phyloP scores from a whole-genome alignment of 2,888 invertebrate species.

The Automeris io region DNA sequence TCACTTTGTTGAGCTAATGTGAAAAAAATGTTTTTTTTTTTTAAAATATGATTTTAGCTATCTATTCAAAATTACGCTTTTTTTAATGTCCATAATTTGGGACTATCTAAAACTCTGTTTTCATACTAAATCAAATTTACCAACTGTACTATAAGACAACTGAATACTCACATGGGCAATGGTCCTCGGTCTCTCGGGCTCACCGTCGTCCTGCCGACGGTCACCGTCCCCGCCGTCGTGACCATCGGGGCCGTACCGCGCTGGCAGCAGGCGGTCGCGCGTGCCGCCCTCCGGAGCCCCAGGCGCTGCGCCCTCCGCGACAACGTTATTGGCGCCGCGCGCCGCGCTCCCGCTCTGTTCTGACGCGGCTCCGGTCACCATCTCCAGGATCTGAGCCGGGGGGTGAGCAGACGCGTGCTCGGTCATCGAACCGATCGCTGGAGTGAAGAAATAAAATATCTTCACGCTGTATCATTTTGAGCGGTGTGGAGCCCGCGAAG shows the following conservation, averaged over 20 bases:
- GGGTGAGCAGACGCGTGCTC: constrained; percentile 95
- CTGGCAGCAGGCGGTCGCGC: constrained; percentile 33
- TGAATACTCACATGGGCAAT: constrained; percentile 29
- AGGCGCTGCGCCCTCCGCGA: not conserved
- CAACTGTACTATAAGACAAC: not conserved
- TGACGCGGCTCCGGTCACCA: constrained; percentile 2
- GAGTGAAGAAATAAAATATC: too few species aligned
- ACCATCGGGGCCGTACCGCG: constrained; percentile 44
- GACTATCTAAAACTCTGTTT: not conserved
- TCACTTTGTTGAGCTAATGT: too few species aligned
- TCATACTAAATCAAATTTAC: not conserved
- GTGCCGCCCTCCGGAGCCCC: constrained; percentile 14
- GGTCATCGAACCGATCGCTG: constrained; percentile 93
- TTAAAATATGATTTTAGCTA: too few species aligned
- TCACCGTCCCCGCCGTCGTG: constrained; percentile 25
- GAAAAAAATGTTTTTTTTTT: too few species aligned
- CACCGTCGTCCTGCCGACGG: too few species aligned
- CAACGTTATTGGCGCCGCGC: not conserved
- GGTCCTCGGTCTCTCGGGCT: constrained; percentile 19
- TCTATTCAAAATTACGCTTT: too few species aligned
- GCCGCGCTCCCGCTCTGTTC: not conserved
- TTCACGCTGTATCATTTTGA: too few species aligned
- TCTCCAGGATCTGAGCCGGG: constrained; percentile 47
- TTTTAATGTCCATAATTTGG: not conserved
- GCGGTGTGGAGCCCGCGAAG: too few species aligned